Base-by-base conservation (phyloP, 2,888 invertebrate species). In the Neria commutata region DNA sequence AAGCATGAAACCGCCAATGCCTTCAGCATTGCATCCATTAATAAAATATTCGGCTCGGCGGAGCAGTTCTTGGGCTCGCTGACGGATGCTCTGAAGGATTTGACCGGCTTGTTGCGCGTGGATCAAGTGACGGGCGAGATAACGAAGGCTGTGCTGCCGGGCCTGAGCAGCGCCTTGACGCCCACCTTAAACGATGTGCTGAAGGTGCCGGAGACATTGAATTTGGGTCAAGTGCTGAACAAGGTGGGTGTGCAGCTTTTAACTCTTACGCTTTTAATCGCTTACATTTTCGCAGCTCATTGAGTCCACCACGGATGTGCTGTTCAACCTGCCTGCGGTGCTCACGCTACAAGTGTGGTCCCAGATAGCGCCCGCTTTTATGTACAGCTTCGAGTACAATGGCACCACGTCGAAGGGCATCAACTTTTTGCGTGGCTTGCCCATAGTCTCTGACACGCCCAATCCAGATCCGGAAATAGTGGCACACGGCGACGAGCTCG, bases 241-340 rank as follows among this genome's bases (percentile, higher is more conserved):
- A 82, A 82, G 66, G 80, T 74, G 54, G 42, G 40, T 26, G 16
- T 14, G n/a, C 4, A 40, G 29, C 19, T 25, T 4, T 16, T 47
- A 16, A 11, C 11, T 46, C 3, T 42, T n/a, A 16, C n/a, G 2
- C 19, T n/a, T 23, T 19, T 23, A 49, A 33, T 8, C 17, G 46
- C 33, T 26, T n/a, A 33, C 17, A 29, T 54, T 48, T 37, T 46
- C 52, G 1, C 37, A 76, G 75, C 56, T 82, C 3, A 72, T 77
- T 1, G 79, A 81, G 52, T 70, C 77, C 11, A 81, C 81, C 85
- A 90, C 87, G 23, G 91, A 92, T 74, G 90, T 90, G 0, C 76
- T 92, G 17, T 92, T 91, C 73, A 91, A 91, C 74, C 85, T 89
- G 53, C 92, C 92, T 1, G 90, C 90, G 1, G 89, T 88, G 73